phyloP scores from a whole-genome alignment of 1,140 invertebrate species.

The Trachymyrmex septentrionalis region DNA sequence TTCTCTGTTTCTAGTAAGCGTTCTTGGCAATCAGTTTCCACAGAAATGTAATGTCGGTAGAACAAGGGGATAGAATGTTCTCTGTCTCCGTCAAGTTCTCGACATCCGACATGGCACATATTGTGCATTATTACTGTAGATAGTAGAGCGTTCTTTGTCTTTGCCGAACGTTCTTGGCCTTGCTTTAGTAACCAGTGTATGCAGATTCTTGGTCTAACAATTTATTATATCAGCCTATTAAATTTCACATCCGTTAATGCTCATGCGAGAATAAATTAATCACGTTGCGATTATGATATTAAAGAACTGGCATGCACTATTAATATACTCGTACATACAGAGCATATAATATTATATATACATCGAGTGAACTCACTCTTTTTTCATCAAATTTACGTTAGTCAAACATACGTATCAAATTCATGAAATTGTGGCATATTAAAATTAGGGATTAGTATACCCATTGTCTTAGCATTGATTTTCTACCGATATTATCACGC shows the following conservation, averaged over 20 bases:
- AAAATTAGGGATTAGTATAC: no score
- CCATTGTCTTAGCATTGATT: no score
- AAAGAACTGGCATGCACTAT: neutral
- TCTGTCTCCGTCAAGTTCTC: neutral
- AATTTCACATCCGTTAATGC: neutral
- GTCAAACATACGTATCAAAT: neutral
- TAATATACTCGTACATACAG: neutral
- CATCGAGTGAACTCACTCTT: neutral
- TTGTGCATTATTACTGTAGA: neutral
- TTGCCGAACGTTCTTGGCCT: neutral
- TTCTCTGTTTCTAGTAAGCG: neutral
- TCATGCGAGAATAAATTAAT: neutral
- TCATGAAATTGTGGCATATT: neutral
- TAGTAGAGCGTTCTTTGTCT: neutral
- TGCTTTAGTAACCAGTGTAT: neutral
- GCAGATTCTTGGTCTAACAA: constrained; percentile 2
- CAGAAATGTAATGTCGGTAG: neutral
- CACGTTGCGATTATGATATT: neutral
- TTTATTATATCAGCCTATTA: neutral
- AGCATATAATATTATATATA: neutral
- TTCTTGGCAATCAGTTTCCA: neutral
- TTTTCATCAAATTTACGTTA: neutral
- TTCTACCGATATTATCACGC: no score
- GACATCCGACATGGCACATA: neutral
- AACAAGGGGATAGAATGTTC: neutral